Evolutionary conservation across 2,888 invertebrate species (phyloP).

Genomic region (Nomada fucata): DNA sequence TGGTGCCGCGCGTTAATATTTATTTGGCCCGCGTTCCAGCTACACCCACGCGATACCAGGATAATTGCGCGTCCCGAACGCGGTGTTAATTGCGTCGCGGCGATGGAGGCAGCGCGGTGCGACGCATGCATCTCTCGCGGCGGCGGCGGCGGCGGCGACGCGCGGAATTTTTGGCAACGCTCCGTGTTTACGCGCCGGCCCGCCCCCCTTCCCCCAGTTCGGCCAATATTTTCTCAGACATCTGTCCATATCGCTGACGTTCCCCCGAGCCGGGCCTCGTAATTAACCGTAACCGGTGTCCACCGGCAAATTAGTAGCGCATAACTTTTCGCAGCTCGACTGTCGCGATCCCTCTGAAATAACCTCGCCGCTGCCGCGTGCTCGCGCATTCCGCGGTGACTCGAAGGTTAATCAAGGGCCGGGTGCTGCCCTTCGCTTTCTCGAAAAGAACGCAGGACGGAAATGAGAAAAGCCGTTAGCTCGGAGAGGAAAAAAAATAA

Average conservation of each 20-base stretch:
- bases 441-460: no score
- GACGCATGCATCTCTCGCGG: slow-evolving; percentile 27
- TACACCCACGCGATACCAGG: slow-evolving; percentile 63
- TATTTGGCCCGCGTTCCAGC: slow-evolving; percentile 57
- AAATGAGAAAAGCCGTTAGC: no score
- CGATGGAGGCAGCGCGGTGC: slow-evolving; percentile 25
- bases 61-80: slow-evolving; percentile 55
- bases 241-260: slow-evolving; percentile 55
- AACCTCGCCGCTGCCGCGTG: background rate
- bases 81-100: slow-evolving; percentile 70
- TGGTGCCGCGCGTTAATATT: slow-evolving; percentile 51
- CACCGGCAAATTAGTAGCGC: slow-evolving; percentile 61
- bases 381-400: background rate
- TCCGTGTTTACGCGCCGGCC: slow-evolving; percentile 55
- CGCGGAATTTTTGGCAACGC: slow-evolving; percentile 62
- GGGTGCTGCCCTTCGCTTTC: background rate
- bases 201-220: slow-evolving; percentile 4
- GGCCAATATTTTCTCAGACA: slow-evolving; percentile 57
- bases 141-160: slow-evolving; percentile 8
- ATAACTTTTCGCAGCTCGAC: slow-evolving; percentile 46
- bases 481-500: no score
- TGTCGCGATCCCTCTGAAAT: slow-evolving; percentile 40
- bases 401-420: slow-evolving; percentile 27
- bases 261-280: slow-evolving; percentile 40
- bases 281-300: slow-evolving; percentile 60